Evolutionary conservation across 2,888 invertebrate species (phyloP), one percentile per base, ranked within the genome.

Genomic region (Eumerus sabulonum): DNA sequence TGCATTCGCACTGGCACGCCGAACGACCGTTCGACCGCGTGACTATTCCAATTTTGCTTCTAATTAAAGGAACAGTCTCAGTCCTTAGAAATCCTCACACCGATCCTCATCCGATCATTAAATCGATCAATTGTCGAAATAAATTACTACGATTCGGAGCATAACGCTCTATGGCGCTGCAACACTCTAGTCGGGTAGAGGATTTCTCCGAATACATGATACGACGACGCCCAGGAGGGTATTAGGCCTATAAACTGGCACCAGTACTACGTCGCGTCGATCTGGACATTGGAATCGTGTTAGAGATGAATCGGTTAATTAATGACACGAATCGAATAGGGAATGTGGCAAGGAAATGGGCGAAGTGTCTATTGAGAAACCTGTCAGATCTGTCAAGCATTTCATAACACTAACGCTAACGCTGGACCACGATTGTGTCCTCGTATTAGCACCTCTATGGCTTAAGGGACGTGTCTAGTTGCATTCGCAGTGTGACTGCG

Each of bases 51-150:
- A 79, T 63, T 74, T 68, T 54, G 54, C 74, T 68, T 74, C 74
- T 74, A 79, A 79, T 79, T 79, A 79, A 70, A 70, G 77, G 68
- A 64, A 45, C 45, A 51, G 51, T 68, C 73, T n/a, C 12, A 53
- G 42, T 18, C 56, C 48, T 48, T 14, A 57, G 56, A 48, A 64
- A 63, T 63, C 63, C 57, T 56, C 27, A 27, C 27, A 27, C 27
- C 27, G 3, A 27, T 40, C 40, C 40, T 40, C 40, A n/a, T 9
- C 5, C 44, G 68, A 73, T 57, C 74, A 79, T 79, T 79, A 79
- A 79, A 79, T 79, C 79, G 79, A 79, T 79, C 79, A 79, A 79
- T 79, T 79, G 79, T 79, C 79, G 74, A 51, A 70, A 59, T 70
- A 50, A 74, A 74, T 79, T 79, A 79, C 64, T 79, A 59, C 79